Evolutionary conservation across 2,113 vertebrate species (phyloP), one percentile per base, ranked within the genome.

Genomic region (Dipodomys merriami): DNA sequence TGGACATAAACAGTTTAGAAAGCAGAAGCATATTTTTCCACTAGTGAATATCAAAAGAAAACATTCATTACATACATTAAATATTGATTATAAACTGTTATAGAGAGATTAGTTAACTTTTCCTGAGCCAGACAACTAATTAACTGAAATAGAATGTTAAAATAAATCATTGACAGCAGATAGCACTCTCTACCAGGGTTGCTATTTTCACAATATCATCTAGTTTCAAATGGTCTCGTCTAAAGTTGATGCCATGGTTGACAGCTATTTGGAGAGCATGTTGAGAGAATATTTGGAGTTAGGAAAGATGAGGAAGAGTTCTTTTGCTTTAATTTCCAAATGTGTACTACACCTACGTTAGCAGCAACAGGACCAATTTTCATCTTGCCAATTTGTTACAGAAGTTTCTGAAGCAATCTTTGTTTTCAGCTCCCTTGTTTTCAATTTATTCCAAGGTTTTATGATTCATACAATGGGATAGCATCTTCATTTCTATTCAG

Each of bases 1-100:
- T 80, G 19, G 39, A 13, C 7, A 6, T 27, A 44, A 35, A 4
- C 5, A 67, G 88, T 67, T 86, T 81, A 20, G 44, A 88, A 93
- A 69, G 80, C 13, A 76, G 60, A 85, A 4, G 89, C 67, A 81
- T 19, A 69, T 5, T 67, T 73, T 81, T 94, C 92, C 73, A 69
- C 73, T 79, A 87, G 65, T 69, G 12, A 91, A 84, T 33, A 65
- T 80, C 7, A 76, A 84, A 89, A 90, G 39, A 67, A 89, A 81
- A 73, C 15, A 76, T 67, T 80, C 69, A 81, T 39, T 68, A 82
- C 9, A 46, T 39, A 67, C 0, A 93, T 22, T 39, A 80, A 93
- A 72, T 89, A 1, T 76, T 44, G 82, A 85, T 71, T 82, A 74
- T 27, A 39, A 79, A 25, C 69, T 88, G 35, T n/a, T 68, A 5